Conservation (phyloP, 2,888 invertebrate genomes). For the Conops quadrifasciatus region DNA sequence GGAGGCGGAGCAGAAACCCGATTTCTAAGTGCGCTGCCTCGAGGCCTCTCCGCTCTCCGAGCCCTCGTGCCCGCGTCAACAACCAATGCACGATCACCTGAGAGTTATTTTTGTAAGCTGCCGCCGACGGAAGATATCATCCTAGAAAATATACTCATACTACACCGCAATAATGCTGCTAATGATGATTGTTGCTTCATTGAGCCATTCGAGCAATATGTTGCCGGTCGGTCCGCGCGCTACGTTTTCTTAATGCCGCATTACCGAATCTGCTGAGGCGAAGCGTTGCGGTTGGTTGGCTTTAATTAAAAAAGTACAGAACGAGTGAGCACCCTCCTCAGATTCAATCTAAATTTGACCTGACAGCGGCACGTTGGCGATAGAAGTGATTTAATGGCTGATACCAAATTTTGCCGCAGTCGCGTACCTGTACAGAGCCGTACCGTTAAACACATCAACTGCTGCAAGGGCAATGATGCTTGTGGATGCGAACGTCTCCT, state of each 20-base stretch:
- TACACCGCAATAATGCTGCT: constrained; percentile 51
- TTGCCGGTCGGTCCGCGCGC: background rate
- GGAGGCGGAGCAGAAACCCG: constrained; percentile 55
- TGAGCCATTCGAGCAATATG: constrained; percentile 30
- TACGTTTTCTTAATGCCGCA: constrained; percentile 46
- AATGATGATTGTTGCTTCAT: constrained; percentile 37
- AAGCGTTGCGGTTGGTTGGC: constrained; percentile 57
- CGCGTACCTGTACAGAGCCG: background rate
- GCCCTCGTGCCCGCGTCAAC: too few relatives aligned
- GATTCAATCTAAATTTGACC: constrained; percentile 40
- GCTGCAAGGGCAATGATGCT: background rate
- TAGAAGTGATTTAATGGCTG: constrained; percentile 50
- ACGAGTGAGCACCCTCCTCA: background rate
- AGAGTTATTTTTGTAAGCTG: too few relatives aligned
- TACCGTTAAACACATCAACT: background rate
- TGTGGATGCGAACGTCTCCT: constrained; percentile 15
- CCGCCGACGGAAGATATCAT: background rate
- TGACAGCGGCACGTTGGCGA: constrained; percentile 46
- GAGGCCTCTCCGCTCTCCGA: background rate
- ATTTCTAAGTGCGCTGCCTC: background rate
- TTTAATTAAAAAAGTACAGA: constrained; percentile 53
- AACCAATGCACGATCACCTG: too few relatives aligned
- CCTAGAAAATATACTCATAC: background rate
- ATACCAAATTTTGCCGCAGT: constrained; percentile 52
- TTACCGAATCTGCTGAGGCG: constrained; percentile 55